Base-by-base conservation (phyloP, 2,888 invertebrate species). In the Xylocampa areola region DNA sequence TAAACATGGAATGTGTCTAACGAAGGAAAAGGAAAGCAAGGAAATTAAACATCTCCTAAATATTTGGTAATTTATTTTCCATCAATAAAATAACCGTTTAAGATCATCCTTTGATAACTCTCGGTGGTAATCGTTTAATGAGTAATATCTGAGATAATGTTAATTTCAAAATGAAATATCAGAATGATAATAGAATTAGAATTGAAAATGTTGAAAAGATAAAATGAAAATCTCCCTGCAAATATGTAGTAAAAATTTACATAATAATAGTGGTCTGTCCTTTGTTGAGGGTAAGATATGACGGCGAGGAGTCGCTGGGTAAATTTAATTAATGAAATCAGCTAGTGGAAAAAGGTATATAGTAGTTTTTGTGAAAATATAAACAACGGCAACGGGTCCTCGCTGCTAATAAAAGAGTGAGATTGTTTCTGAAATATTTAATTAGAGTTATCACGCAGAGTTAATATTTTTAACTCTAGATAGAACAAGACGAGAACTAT, bases 311-410 rank as follows among this genome's bases (percentile, higher is more conserved):
- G 58, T 44, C 43, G 52, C 59, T 14, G 59, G 62, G 64, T 55
- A 71, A 71, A 79, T 79, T 77, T 78, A 79, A 81, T 83, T 81
- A 81, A 73, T 70, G 66, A 74, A 82, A 74, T 69, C 74, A 73
- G 69, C 51, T 70, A 59, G 69, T 66, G 73, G 68, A 73, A 76
- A 74, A 76, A 68, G 65, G 73, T 64, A 50, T 30, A 16, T 40
- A 19, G 55, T 50, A 43, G 41, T 50, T 51, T 44, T 53, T 40
- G 52, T 62, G 35, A 50, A 63, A 64, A 59, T 45, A 45, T 30
- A 33, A 21, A 44, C 45, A 49, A 59, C 29, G 53, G n/a, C n/a
- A n/a, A n/a, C n/a, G n/a, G n/a, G n/a, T n/a, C 39, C 64, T 47
- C 40, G 41, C 30, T 30, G 2, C 7, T 11, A 43, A 47, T 49